Percentiles rank a stretch among this genome's conserved stretches.
Conservation (phyloP, 2,888 invertebrate genomes). For the Ptilodon capucinus region DNA sequence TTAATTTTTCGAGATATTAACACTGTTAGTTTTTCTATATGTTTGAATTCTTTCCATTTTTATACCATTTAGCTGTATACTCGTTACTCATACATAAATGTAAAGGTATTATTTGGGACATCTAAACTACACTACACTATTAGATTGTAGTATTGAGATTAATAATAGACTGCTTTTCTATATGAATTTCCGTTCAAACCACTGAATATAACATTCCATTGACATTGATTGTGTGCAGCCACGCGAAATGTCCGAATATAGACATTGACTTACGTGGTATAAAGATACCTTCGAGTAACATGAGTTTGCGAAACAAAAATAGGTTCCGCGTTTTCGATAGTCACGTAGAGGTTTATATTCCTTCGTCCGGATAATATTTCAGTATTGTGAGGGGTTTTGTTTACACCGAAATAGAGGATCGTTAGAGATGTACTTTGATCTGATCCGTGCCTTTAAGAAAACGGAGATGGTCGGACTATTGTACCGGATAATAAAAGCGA, state of each 20-base stretch:
- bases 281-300: background rate
- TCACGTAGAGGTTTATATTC: conserved; percentile 18
- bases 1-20: no score
- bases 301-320: conserved; percentile 15
- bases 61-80: no score
- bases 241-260: background rate
- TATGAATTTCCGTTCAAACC: no score
- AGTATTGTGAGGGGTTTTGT: conserved; percentile 6
- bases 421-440: background rate
- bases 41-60: no score
- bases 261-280: background rate
- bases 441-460: background rate
- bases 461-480: background rate
- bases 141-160: no score
- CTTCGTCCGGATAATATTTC: conserved; percentile 16
- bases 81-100: no score
- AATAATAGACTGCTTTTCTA: no score
- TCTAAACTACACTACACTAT: no score
- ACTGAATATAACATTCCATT: no score
- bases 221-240: background rate
- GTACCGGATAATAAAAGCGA: background rate
- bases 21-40: no score
- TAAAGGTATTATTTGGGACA: no score
- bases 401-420: background rate
- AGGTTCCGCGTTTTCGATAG: conserved; percentile 10